A percentile compares a stretch with the other conserved stretches of the same genome.
Evolutionary conservation across 2,113 vertebrate genomes (phyloP).

Genomic region (Coregonus clupeaformis): DNA sequence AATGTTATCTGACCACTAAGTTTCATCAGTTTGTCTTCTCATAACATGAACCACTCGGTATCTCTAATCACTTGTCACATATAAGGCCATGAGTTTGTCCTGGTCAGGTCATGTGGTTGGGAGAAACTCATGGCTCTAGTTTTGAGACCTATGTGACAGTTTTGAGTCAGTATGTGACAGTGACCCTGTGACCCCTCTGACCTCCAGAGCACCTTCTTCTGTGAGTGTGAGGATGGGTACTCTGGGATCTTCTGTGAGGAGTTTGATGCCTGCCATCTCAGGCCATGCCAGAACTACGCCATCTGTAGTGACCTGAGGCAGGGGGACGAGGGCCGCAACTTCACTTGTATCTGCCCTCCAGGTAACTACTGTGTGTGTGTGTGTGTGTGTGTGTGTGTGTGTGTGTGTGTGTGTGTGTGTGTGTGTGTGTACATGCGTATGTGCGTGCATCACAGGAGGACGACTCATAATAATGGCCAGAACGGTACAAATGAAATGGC

Average conservation of each 20-base stretch:
- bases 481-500: too few relatives aligned
- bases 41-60: neutral
- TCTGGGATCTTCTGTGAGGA: slow-evolving; percentile 89
- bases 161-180: too few relatives aligned
- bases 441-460: too few relatives aligned
- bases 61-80: neutral
- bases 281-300: slow-evolving; percentile 85
- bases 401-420: neutral
- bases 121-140: too few relatives aligned
- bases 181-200: neutral
- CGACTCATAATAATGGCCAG: too few relatives aligned
- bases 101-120: neutral
- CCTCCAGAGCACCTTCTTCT: slow-evolving; percentile 86
- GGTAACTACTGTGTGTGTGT: slow-evolving; percentile 64
- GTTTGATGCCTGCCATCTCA: slow-evolving; percentile 85
- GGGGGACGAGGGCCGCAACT: slow-evolving; percentile 82
- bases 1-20: neutral
- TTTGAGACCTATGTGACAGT: too few relatives aligned
- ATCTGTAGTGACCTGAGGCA: slow-evolving; percentile 83
- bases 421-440: neutral
- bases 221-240: slow-evolving; percentile 84
- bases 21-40: neutral
- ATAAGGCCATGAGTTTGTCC: neutral
- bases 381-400: neutral
- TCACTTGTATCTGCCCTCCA: slow-evolving; percentile 84